Percentiles rank a stretch among this genome's conserved stretches.
phyloP scores from a whole-genome alignment of 2,888 invertebrate species.

The Lycocerus yunnanus region DNA sequence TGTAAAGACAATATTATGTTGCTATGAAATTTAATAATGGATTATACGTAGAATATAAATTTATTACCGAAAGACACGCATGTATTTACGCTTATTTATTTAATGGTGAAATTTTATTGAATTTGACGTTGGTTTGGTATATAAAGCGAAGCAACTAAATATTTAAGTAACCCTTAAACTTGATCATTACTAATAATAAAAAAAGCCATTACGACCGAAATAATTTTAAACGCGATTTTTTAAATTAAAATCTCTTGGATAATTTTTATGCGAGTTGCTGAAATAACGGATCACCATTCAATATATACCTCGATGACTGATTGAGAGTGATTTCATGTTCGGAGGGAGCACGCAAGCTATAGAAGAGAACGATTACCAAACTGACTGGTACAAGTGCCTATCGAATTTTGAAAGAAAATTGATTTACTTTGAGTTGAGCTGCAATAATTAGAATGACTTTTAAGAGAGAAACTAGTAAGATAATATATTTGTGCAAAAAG shows the following conservation, averaged over 20 bases:
- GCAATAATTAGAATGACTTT: slow-evolving; percentile 27
- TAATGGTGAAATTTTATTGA: background rate
- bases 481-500: slow-evolving; percentile 15
- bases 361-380: slow-evolving; percentile 41
- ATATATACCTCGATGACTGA: slow-evolving; percentile 41
- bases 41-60: background rate
- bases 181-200: background rate
- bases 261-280: slow-evolving; percentile 23
- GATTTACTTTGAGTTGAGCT: slow-evolving; percentile 32
- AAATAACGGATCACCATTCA: slow-evolving; percentile 41
- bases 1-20: background rate
- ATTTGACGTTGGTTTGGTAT: background rate
- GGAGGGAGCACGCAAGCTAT: slow-evolving; percentile 39
- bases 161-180: background rate
- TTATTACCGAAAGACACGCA: background rate
- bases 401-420: slow-evolving; percentile 39
- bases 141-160: background rate
- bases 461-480: slow-evolving; percentile 8
- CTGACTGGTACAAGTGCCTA: slow-evolving; percentile 44
- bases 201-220: background rate
- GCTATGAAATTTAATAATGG: background rate
- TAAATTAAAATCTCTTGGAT: slow-evolving; percentile 7
- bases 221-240: background rate
- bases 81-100: background rate
- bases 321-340: slow-evolving; percentile 44